phyloP scores from a whole-genome alignment of 2,797 vertebrate genomes.

The Furcifer pardalis region DNA sequence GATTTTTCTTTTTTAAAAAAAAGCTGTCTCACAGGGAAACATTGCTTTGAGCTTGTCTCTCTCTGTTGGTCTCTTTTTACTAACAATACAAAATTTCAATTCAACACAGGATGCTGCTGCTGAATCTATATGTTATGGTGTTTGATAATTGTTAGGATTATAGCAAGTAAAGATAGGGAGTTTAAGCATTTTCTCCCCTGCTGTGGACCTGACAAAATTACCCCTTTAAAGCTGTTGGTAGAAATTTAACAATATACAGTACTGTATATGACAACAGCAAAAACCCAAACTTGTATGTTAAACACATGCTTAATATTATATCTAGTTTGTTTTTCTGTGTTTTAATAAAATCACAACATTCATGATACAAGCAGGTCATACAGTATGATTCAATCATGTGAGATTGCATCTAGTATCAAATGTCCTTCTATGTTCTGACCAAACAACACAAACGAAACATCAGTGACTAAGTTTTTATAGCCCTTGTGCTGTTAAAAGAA shows the following conservation, averaged over 20 bases:
- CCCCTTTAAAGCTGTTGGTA: not conserved
- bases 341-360: not conserved
- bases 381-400: not conserved
- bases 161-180: not conserved
- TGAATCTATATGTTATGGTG: not conserved
- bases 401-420: not conserved
- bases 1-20: not conserved
- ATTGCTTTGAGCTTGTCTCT: not conserved
- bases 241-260: not conserved
- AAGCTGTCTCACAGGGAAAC: not conserved
- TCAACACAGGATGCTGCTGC: not conserved
- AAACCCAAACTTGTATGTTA: not conserved
- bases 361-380: not conserved
- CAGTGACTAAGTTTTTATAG: no score
- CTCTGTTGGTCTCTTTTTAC: not conserved
- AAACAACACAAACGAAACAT: no score
- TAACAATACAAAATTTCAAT: not conserved
- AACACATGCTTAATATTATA: not conserved
- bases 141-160: not conserved
- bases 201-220: not conserved
- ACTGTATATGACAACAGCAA: not conserved
- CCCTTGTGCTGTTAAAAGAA: no score
- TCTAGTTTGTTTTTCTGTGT: no score
- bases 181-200: not conserved
- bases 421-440: not conserved